Conservation (phyloP, 2,797 vertebrate genomes). For the Acanthopagrus latus region DNA sequence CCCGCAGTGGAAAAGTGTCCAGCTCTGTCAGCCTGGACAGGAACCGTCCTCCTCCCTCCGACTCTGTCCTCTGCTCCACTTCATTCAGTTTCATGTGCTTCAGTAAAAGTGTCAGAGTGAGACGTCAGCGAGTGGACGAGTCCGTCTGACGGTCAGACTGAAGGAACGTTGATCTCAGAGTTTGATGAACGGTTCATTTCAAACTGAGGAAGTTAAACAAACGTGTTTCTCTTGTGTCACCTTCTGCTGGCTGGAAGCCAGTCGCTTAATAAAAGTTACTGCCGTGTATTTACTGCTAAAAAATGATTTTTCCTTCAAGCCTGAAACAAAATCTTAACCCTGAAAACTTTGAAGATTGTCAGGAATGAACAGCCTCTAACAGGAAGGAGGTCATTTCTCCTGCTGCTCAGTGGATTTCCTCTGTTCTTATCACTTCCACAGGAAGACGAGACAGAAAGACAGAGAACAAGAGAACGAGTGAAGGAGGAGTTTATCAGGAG, state of each 20-base stretch:
- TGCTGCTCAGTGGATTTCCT: slow-evolving; percentile 69
- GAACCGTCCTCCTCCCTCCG: background rate
- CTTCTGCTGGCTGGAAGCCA: too few species aligned
- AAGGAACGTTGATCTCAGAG: too few species aligned
- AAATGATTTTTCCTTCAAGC: too few species aligned
- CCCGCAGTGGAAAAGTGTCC: slow-evolving; percentile 31
- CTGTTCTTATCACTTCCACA: slow-evolving; percentile 69
- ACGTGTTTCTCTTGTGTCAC: too few species aligned
- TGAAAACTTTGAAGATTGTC: background rate
- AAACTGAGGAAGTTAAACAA: too few species aligned
- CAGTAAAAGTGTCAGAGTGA: background rate
- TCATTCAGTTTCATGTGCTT: background rate
- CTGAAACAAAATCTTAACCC: background rate
- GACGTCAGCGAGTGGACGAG: too few species aligned
- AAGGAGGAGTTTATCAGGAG: background rate
- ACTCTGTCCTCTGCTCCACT: background rate
- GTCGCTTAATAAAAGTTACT: too few species aligned
- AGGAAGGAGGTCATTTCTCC: slow-evolving; percentile 75
- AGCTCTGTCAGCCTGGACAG: slow-evolving; percentile 7
- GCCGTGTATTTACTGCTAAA: too few species aligned
- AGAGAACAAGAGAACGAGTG: background rate
- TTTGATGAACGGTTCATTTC: too few species aligned
- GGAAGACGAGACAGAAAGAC: slow-evolving; percentile 49
- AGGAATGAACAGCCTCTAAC: background rate
- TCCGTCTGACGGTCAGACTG: too few species aligned